Evolutionary conservation across 2,113 vertebrate genomes (phyloP).

Genomic region (Alligator sinensis): DNA sequence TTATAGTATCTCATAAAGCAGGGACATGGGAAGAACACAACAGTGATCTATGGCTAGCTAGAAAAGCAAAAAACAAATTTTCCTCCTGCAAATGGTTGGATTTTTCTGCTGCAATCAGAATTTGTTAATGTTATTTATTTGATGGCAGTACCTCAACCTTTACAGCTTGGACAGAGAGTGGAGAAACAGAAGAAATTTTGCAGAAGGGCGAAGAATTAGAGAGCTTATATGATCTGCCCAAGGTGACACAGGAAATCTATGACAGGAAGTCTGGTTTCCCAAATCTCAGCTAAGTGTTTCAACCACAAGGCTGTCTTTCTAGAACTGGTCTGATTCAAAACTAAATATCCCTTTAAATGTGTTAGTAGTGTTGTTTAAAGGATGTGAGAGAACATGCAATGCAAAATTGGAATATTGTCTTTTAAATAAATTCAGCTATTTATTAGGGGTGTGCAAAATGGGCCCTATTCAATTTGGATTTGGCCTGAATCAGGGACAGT

Average conservation of each 20-base stretch:
- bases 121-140: background rate
- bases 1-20: background rate
- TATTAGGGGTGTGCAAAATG: too few relatives aligned
- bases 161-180: background rate
- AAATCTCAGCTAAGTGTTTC: background rate
- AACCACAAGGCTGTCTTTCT: background rate
- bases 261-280: background rate
- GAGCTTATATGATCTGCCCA: background rate
- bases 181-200: background rate
- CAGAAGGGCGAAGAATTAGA: background rate
- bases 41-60: background rate
- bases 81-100: background rate
- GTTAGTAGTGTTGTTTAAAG: too few relatives aligned
- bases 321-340: background rate
- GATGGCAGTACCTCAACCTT: background rate
- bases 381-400: too few relatives aligned
- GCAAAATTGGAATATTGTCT: too few relatives aligned
- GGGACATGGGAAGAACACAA: background rate
- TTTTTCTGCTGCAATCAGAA: background rate
- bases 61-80: background rate
- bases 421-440: too few relatives aligned
- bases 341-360: background rate
- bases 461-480: too few relatives aligned
- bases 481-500: too few relatives aligned
- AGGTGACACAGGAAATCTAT: background rate